A percentile compares a stretch with the other conserved stretches of the same genome.
Evolutionary conservation across 1,140 invertebrate genomes (phyloP).

Genomic region (Nephila pilipes): DNA sequence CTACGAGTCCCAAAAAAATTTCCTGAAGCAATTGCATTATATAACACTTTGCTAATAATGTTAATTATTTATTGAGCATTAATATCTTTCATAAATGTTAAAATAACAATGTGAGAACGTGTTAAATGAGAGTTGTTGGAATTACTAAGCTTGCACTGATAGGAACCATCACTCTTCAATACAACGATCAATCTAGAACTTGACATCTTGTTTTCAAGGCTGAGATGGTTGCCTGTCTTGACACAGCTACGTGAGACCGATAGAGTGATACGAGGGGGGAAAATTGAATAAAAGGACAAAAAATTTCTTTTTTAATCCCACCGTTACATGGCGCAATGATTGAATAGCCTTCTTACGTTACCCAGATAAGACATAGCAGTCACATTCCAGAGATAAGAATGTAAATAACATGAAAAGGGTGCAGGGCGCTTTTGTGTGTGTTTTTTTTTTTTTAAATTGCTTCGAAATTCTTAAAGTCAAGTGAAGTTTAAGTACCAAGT

Average conservation of each 20-base stretch:
- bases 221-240: constrained; percentile 25
- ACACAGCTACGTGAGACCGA: constrained; percentile 62
- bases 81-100: background rate
- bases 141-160: background rate
- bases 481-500: no score
- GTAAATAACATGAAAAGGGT: constrained; percentile 35
- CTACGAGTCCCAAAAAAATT: no score
- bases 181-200: constrained; percentile 56
- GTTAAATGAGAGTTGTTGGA: background rate
- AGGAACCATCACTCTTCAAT: background rate
- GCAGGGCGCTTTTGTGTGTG: background rate
- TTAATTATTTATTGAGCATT: no score
- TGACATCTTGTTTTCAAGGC: constrained; percentile 51
- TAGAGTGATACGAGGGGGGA: constrained; percentile 43
- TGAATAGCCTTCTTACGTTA: constrained; percentile 63
- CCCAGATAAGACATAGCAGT: constrained; percentile 37
- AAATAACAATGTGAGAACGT: background rate
- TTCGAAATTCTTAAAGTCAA: no score
- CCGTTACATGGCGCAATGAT: constrained; percentile 59
- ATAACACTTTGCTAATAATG: no score
- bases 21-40: no score
- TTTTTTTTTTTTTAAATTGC: no score
- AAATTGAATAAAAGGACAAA: background rate
- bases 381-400: constrained; percentile 22
- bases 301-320: constrained; percentile 49